Conservation (phyloP, 2,888 invertebrate species). For the Agrochola macilenta region DNA sequence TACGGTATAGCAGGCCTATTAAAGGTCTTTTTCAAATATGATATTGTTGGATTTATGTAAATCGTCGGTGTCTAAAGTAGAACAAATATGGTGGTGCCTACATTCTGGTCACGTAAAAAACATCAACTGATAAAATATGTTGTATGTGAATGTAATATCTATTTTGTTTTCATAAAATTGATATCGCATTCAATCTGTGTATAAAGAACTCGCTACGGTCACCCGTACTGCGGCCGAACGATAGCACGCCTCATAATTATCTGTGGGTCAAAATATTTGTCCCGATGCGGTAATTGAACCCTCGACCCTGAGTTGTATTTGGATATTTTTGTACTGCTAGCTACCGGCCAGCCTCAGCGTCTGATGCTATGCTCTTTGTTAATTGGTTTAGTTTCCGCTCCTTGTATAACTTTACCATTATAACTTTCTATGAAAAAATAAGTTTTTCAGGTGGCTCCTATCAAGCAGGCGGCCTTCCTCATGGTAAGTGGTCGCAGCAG, state of each 20-base stretch:
- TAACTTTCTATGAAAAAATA: not conserved
- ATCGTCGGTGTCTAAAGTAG: not conserved
- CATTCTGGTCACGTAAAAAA: not conserved
- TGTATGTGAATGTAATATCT: not conserved
- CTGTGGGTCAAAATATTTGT: slow-evolving; percentile 44
- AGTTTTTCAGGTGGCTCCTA: not conserved
- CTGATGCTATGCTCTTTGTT: no score
- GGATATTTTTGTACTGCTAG: slow-evolving; percentile 2
- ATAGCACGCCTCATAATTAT: slow-evolving; percentile 32
- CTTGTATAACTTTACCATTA: no score
- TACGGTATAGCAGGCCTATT: not conserved
- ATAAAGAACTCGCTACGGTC: slow-evolving; percentile 7
- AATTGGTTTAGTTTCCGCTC: no score
- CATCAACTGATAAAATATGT: not conserved
- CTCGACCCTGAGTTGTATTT: slow-evolving; percentile 27
- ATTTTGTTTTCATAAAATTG: not conserved
- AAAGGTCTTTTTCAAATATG: no score
- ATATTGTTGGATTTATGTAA: not conserved
- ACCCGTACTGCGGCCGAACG: slow-evolving; percentile 9
- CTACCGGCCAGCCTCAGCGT: not conserved
- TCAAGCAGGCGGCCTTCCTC: not conserved
- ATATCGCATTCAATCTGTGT: slow-evolving; percentile 15
- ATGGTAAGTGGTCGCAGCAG: no score
- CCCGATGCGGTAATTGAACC: slow-evolving; percentile 43
- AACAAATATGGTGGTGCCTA: not conserved